Conservation (phyloP, 2,888 invertebrate genomes). For the Eurytoma californica region DNA sequence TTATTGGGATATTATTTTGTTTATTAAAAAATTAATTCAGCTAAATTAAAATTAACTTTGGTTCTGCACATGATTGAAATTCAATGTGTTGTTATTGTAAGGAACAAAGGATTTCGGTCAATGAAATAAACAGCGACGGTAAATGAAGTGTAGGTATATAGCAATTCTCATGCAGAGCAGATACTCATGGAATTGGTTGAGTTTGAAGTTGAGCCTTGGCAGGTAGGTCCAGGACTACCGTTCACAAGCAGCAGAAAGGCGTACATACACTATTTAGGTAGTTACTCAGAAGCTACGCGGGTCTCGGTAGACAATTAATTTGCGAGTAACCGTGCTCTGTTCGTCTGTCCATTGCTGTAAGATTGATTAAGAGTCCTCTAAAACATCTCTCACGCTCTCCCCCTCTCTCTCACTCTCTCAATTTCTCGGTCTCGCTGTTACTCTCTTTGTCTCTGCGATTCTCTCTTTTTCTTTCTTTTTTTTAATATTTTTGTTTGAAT, state of each 20-base stretch:
- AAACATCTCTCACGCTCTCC: constrained; percentile 11
- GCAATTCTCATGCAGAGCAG: not conserved
- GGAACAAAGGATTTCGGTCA: no score
- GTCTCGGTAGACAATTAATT: constrained; percentile 64
- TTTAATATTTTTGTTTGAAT: not conserved
- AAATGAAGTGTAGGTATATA: no score
- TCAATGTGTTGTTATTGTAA: no score
- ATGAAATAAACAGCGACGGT: no score
- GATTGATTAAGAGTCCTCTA: constrained; percentile 64
- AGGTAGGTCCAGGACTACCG: constrained; percentile 52
- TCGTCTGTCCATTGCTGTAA: constrained; percentile 61
- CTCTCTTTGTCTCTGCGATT: not conserved
- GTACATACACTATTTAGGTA: constrained; percentile 32
- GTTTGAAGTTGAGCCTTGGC: constrained; percentile 61
- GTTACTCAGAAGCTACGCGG: not conserved
- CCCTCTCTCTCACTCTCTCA: constrained; percentile 2
- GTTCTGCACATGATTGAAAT: no score
- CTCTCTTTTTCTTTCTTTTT: not conserved
- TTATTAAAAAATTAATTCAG: no score
- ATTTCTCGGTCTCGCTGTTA: not conserved
- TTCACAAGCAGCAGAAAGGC: not conserved
- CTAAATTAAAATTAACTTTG: no score
- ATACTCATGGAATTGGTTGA: constrained; percentile 53
- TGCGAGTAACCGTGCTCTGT: constrained; percentile 57
- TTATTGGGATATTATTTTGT: no score